These are phyloP conservation scores for Xestobium rufovillosum DNA, from an alignment of 2,888 invertebrate species.

Conservation along the genomic window DNA sequence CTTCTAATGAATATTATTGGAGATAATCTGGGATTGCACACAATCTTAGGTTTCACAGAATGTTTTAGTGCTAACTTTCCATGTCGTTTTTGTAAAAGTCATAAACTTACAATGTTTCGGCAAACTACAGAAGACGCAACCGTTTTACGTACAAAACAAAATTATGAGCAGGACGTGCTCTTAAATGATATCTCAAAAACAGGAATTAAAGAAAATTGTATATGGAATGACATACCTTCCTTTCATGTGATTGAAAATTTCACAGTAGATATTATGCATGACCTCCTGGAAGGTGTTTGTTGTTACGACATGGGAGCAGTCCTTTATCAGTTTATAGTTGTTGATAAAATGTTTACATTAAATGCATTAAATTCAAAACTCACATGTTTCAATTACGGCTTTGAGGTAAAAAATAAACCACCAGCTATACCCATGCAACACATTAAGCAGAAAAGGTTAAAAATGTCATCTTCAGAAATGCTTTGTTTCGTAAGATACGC, in stretches of 20 bases:
- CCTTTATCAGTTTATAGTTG: background rate
- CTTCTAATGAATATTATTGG: background rate
- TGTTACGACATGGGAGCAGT: background rate
- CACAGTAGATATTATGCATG: background rate
- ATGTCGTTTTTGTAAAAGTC: background rate
- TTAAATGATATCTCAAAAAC: conserved; percentile 3
- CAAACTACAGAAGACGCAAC: background rate
- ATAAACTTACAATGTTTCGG: background rate
- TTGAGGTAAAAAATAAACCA: conserved; percentile 8
- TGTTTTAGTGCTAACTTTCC: background rate
- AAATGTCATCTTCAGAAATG: background rate
- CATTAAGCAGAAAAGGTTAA: background rate
- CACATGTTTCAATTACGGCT: background rate
- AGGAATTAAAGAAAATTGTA: conserved; percentile 4
- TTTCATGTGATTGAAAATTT: conserved; percentile 1
- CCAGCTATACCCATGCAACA: background rate
- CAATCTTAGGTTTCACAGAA: background rate
- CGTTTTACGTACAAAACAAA: background rate
- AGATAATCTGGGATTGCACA: background rate
- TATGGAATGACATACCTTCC: background rate
- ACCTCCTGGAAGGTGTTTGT: conserved; percentile 1
- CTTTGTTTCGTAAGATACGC: background rate
- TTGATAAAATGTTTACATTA: conserved; percentile 9
- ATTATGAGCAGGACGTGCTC: conserved; percentile 3
- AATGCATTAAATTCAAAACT: background rate